Evolutionary conservation across 2,113 vertebrate genomes (phyloP).

Genomic region (Eonycteris spelaea): DNA sequence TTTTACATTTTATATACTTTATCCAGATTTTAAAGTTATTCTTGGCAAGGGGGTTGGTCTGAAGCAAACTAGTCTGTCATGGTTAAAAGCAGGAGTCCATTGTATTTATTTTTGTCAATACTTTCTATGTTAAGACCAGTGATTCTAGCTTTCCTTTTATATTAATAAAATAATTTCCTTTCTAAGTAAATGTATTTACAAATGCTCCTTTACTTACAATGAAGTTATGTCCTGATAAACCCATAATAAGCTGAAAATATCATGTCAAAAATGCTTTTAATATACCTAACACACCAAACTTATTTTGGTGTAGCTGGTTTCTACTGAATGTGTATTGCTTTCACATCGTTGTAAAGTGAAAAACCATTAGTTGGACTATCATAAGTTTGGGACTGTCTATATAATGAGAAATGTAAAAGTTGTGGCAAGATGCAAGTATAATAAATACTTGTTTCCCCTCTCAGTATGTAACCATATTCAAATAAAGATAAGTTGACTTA

Average conservation of each 20-base stretch:
- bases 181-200: constrained; percentile 36
- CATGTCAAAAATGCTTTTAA: neutral
- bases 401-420: constrained; percentile 10
- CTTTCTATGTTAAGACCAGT: constrained; percentile 56
- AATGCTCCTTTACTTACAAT: neutral
- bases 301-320: neutral
- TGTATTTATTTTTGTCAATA: constrained; percentile 47
- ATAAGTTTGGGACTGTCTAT: neutral
- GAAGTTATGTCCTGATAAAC: neutral
- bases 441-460: neutral
- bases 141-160: constrained; percentile 46
- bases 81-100: constrained; percentile 55
- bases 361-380: neutral
- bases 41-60: constrained; percentile 45
- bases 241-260: neutral
- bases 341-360: neutral
- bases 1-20: constrained; percentile 40
- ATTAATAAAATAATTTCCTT: constrained; percentile 40
- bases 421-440: constrained; percentile 21
- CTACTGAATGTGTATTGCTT: neutral
- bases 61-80: constrained; percentile 26
- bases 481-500: neutral
- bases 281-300: neutral
- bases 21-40: constrained; percentile 52
- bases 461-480: neutral